Evolutionary conservation across 2,113 vertebrate species (phyloP), one percentile per base, ranked within the genome.

Genomic region (Hippocampus barbouri): DNA sequence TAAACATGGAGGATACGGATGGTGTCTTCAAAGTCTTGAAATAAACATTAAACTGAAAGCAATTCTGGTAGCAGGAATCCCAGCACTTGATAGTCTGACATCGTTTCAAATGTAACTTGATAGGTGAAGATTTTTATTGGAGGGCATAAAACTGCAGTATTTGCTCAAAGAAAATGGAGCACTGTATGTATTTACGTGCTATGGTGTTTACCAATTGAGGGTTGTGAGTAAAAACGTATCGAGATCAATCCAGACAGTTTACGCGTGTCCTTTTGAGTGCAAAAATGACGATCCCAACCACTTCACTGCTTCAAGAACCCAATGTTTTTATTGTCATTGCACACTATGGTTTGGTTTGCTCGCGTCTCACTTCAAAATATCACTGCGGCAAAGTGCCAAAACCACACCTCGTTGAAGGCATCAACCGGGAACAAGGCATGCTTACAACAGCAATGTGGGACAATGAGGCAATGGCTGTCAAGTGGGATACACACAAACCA

Each of bases 111-210:
- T 73, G 59, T 69, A 69, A 66, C 18, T 45, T 53, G 60, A 54
- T 56, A 45, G 41, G 57, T 43, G 75, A 79, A 68, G 15, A 69
- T 61, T 47, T 72, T 38, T 6, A 5, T 38, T 5, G 34, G 34
- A 38, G 34, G 79, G 64, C 61, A 68, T 68, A 72, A 75, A 73
- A 86, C 76, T 76, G 67, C 68, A 72, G 60, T 63, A 83, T 82
- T 83, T 68, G 75, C 77, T 73, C 7, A 2, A 21, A 59, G 11
- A 27, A 25, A 15, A 14, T 16, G 23, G 4, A 59, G 23, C 25
- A 56, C 21, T 11, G 21, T 11, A 56, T n/a, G 20, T 56, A 27
- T 59, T 59, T 59, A 59, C 12, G 27, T 59, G 20, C 21, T 56
- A 23, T 23, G 9, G 11, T 59, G 23, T 15, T 59, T 57, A 23